Conservation (phyloP, 2,888 invertebrate species). For the Mesoligia furuncula region DNA sequence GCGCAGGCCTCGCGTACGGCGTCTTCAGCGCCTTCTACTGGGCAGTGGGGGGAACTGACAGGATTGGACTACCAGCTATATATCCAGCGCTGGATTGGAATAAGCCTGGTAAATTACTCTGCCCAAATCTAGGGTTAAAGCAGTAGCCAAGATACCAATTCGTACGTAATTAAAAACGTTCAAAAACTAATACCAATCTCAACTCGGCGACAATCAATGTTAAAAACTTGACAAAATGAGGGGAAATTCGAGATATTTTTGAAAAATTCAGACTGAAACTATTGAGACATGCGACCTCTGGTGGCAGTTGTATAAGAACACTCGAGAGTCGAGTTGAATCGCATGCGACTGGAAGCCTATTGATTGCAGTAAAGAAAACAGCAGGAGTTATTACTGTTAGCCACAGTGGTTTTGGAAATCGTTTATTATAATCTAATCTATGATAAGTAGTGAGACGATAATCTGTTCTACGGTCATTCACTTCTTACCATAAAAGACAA, state of each 20-base stretch:
- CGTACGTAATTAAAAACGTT: background rate
- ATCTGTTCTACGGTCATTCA: background rate
- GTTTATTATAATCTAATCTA: too few species aligned
- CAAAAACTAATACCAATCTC: background rate
- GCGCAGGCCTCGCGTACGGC: conserved; percentile 90
- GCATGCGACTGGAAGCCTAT: background rate
- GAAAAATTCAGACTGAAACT: background rate
- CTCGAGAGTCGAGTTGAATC: background rate
- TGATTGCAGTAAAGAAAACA: conserved; percentile 1
- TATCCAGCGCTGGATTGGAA: conserved; percentile 95
- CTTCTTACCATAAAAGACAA: background rate
- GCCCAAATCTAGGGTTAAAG: background rate
- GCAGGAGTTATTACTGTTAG: background rate
- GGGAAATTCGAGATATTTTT: background rate
- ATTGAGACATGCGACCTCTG: background rate
- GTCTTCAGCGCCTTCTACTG: conserved; percentile 88
- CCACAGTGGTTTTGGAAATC: background rate
- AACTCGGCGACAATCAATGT: background rate
- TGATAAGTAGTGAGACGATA: background rate
- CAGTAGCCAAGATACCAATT: background rate
- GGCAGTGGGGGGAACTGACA: conserved; percentile 86
- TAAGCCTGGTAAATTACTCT: conserved; percentile 86
- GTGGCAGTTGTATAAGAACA: background rate
- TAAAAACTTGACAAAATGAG: background rate
- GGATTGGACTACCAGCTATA: conserved; percentile 91